Evolutionary conservation across 2,797 vertebrate genomes (phyloP), one percentile per base, ranked within the genome.

Genomic region (Schizopygopsis malacanthus): DNA sequence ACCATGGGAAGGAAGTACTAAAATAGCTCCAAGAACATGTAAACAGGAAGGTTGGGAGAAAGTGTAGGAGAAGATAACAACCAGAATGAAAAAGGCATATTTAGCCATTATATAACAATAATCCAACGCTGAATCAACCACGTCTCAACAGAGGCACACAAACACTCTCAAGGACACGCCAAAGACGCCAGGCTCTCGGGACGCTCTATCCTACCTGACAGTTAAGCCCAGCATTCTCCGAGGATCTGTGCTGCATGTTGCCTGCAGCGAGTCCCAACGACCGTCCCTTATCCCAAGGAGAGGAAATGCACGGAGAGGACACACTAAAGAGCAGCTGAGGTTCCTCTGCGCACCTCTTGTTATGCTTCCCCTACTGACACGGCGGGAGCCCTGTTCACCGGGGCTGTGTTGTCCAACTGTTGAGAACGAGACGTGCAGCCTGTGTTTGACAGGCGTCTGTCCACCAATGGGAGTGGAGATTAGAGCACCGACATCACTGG

Each of bases 121-220:
- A 82, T 43, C 56, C 33, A 85, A 71, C 2, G 7, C 56, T 47
- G 33, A 43, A 83, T n/a, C 75, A 87, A 71, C 56, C 41, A 54
- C 45, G 12, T 28, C 54, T 61, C 37, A 13, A 79, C 45, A 59
- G 71, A 56, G 41, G 25, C 20, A 22, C 39, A 61, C 67, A 80
- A 79, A 73, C 52, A 65, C 37, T 71, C 50, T 88, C 73, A 88
- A 88, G 77, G 85, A 83, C 83, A 84, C 59, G n/a, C 41, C 28
- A 25, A 63, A 63, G 59, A 69, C 4, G 15, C 20, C 47, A 54
- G 65, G 45, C 7, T 39, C 20, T 45, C 13, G 52, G 72, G 75
- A 69, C n/a, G 50, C 83, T 82, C 12, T 10, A 22, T 90, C 90
- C 85, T 91, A 91, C 90, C 90, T 91, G 90, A 79, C 90, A 87